Conservation (phyloP, 1,140 invertebrate genomes). For the Oncopeltus fasciatus region DNA sequence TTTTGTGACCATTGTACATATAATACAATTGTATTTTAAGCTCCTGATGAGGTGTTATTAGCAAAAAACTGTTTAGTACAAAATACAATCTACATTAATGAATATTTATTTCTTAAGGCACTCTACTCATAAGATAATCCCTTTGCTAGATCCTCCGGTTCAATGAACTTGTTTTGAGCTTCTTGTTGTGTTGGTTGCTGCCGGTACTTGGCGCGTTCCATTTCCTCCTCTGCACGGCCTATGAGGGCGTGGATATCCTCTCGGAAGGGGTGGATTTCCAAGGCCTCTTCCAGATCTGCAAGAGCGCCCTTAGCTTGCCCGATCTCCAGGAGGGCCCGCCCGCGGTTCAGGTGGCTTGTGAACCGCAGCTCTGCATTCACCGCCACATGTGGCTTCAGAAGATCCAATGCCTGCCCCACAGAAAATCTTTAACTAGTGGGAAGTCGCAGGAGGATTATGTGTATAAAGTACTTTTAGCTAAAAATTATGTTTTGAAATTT, state of each 20-base stretch:
- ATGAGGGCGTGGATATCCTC: conserved; percentile 2
- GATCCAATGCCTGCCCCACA: not conserved
- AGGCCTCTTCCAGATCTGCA: conserved; percentile 8
- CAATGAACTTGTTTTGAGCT: not conserved
- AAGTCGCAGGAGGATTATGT: too few species aligned
- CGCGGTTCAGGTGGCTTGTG: conserved; percentile 10
- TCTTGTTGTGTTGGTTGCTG: not conserved
- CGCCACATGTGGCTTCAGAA: conserved; percentile 11
- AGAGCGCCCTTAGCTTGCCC: not conserved
- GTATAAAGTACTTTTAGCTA: too few species aligned
- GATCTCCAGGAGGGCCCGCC: conserved; percentile 9
- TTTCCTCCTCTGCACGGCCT: not conserved
- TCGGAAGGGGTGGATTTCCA: not conserved
- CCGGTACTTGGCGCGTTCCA: not conserved
- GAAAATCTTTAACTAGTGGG: too few species aligned
- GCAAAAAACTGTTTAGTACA: too few species aligned
- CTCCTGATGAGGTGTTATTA: too few species aligned
- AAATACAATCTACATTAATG: too few species aligned
- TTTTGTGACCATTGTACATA: too few species aligned
- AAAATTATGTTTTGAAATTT: too few species aligned
- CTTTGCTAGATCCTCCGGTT: conserved; percentile 6
- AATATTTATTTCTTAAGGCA: too few species aligned
- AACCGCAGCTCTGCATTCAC: conserved; percentile 15
- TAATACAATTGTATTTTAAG: too few species aligned
- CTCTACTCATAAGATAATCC: too few species aligned